Conservation (phyloP, 2,113 vertebrate species). For the Pycnonotus jocosus region DNA sequence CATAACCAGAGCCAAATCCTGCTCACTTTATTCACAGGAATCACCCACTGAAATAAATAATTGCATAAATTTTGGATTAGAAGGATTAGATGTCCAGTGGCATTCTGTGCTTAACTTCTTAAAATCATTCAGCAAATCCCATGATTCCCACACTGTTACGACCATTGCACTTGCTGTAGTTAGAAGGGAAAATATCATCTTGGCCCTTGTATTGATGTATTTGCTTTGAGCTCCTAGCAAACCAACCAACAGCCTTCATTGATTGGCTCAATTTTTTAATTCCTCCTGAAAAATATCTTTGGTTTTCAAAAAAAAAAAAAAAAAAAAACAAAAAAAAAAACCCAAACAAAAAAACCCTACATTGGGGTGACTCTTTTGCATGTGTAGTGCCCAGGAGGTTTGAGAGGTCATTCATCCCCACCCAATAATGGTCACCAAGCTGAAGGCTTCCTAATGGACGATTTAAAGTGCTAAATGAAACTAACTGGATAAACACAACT, state of each 20-base stretch:
- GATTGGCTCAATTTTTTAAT: neutral
- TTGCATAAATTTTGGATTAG: constrained; percentile 1
- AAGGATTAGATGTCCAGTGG: neutral
- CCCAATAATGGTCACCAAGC: neutral
- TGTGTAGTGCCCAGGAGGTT: fast-evolving
- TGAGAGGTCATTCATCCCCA: neutral
- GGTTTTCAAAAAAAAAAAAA: neutral
- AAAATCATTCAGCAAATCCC: neutral
- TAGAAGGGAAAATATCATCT: neutral
- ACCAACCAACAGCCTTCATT: neutral
- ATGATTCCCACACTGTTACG: neutral
- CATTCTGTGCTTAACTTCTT: neutral
- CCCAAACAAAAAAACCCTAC: no score
- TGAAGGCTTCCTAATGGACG: neutral
- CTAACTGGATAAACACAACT: neutral
- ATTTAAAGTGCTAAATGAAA: neutral
- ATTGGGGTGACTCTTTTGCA: neutral
- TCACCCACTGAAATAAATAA: constrained; percentile 40
- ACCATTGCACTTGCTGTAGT: neutral
- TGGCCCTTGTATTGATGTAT: neutral
- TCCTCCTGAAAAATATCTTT: neutral
- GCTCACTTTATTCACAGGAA: neutral
- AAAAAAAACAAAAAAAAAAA: no score
- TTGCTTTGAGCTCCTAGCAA: neutral
- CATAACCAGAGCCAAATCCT: constrained; percentile 32